Conservation (phyloP, 2,888 invertebrate species). For the Trisateles emortualis region DNA sequence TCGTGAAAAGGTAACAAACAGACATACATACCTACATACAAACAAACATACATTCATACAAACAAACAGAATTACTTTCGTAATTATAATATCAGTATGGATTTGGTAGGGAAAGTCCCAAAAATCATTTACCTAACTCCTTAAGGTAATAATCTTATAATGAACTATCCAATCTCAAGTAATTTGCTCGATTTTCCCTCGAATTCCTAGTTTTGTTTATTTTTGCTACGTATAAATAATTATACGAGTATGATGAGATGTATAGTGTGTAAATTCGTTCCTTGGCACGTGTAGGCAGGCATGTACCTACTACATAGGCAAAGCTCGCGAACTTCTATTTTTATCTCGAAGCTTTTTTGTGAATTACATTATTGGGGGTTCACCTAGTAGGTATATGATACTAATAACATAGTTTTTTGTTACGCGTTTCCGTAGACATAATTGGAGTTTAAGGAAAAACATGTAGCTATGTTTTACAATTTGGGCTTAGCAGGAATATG, state of each 20-base stretch:
- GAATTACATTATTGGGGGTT: slow-evolving; percentile 53
- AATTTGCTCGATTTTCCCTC: slow-evolving; percentile 4
- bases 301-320: slow-evolving; percentile 46
- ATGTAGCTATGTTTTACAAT: too few relatives aligned
- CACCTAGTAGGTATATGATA: slow-evolving; percentile 10
- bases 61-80: too few relatives aligned
- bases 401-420: slow-evolving; percentile 3
- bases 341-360: slow-evolving; percentile 63
- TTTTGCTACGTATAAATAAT: slow-evolving; percentile 45
- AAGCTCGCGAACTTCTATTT: slow-evolving; percentile 64
- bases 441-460: too few relatives aligned
- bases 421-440: not conserved
- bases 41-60: too few relatives aligned
- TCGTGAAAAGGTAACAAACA: too few relatives aligned
- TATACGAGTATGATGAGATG: slow-evolving; percentile 42
- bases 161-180: not conserved
- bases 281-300: slow-evolving; percentile 59
- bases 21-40: too few relatives aligned
- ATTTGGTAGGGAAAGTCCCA: too few relatives aligned
- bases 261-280: slow-evolving; percentile 56
- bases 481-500: not conserved
- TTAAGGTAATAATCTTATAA: not conserved
- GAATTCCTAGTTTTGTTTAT: slow-evolving; percentile 44
- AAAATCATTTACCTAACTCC: not conserved
- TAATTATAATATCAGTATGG: too few relatives aligned